Evolutionary conservation across 2,888 invertebrate genomes (phyloP).

Genomic region (Drosophila prostipennis): DNA sequence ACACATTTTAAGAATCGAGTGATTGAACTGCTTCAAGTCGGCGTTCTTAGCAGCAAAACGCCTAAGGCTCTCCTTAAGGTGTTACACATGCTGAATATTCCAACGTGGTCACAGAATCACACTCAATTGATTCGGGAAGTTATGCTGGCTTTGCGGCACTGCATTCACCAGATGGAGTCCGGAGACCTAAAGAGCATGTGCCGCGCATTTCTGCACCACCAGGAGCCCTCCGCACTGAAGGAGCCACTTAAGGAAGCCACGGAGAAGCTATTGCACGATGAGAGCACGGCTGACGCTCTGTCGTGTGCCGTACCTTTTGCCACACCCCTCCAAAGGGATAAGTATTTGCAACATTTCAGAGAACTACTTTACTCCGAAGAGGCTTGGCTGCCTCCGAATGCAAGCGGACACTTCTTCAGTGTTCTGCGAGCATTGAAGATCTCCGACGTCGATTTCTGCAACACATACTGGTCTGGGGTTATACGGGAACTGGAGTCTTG

Average conservation of each 20-base stretch:
- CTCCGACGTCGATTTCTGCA: slow-evolving; percentile 84
- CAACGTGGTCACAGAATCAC: slow-evolving; percentile 84
- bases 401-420: slow-evolving; percentile 83
- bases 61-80: slow-evolving; percentile 77
- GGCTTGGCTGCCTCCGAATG: slow-evolving; percentile 72
- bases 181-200: slow-evolving; percentile 83
- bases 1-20: slow-evolving; percentile 82
- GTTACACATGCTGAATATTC: slow-evolving; percentile 84
- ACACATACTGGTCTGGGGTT: slow-evolving; percentile 85
- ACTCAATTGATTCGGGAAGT: slow-evolving; percentile 81
- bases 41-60: slow-evolving; percentile 66
- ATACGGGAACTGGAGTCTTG: slow-evolving; percentile 78
- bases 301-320: slow-evolving; percentile 84
- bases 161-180: slow-evolving; percentile 81
- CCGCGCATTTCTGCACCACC: slow-evolving; percentile 85
- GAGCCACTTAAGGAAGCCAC: slow-evolving; percentile 83
- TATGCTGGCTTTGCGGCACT: slow-evolving; percentile 81
- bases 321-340: slow-evolving; percentile 83
- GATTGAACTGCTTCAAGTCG: slow-evolving; percentile 74
- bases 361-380: slow-evolving; percentile 69
- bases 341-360: slow-evolving; percentile 81
- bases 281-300: slow-evolving; percentile 84
- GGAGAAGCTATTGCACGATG: slow-evolving; percentile 70
- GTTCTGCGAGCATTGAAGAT: slow-evolving; percentile 85
- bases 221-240: slow-evolving; percentile 85